Conservation (phyloP, 2,113 vertebrate genomes). For the Lanius collurio region DNA sequence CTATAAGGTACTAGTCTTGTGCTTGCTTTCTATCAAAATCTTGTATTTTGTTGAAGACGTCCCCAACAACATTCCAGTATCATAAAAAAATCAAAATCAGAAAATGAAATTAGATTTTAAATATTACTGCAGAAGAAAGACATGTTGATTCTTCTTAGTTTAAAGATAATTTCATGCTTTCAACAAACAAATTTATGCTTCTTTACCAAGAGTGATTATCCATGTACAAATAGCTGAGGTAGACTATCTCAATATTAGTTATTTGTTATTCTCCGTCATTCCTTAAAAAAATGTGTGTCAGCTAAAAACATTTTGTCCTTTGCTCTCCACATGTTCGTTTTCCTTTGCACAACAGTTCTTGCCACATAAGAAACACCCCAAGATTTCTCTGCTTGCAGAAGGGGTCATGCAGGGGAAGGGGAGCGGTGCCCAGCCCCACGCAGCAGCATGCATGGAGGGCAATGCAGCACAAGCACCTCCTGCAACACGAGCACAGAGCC, state of each 20-base stretch:
- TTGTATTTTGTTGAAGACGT: neutral
- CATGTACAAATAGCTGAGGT: neutral
- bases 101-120: neutral
- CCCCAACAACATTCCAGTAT: neutral
- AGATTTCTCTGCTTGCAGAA: slow-evolving; percentile 36
- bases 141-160: neutral
- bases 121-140: neutral
- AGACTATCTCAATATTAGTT: slow-evolving; percentile 5
- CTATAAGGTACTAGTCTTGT: neutral
- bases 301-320: slow-evolving; percentile 63
- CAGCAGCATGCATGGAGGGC: neutral
- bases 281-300: slow-evolving; percentile 10
- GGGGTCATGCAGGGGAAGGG: slow-evolving; percentile 29
- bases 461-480: neutral
- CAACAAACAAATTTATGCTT: neutral
- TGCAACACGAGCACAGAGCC: neutral
- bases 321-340: slow-evolving; percentile 31
- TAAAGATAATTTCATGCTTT: neutral
- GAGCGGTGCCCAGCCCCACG: neutral
- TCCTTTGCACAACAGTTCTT: slow-evolving; percentile 37
- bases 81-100: neutral
- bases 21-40: neutral
- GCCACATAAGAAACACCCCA: slow-evolving; percentile 33
- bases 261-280: slow-evolving; percentile 41
- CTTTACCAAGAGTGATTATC: neutral